A percentile compares a stretch with the other conserved stretches of the same genome.
Conservation (phyloP, 1,140 invertebrate genomes). For the Bombus confusus region DNA sequence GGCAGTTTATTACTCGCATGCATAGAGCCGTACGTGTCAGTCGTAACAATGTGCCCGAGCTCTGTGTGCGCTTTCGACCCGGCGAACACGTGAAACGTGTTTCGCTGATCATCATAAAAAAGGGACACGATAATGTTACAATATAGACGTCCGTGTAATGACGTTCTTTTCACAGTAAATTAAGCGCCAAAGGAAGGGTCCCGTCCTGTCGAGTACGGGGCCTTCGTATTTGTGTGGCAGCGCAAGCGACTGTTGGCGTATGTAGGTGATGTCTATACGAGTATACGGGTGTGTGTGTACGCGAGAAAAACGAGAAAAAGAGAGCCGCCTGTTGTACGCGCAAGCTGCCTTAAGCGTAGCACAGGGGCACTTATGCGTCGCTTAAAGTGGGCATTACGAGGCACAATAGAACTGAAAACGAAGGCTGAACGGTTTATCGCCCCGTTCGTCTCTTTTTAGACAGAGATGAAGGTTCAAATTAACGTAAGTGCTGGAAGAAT, state of each 20-base stretch:
- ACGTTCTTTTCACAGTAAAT: slow-evolving; percentile 67
- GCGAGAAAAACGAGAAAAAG: slow-evolving; percentile 17
- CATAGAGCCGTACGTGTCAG: slow-evolving; percentile 19
- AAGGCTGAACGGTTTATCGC: slow-evolving; percentile 32
- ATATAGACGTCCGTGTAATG: slow-evolving; percentile 42
- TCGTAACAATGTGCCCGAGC: not conserved
- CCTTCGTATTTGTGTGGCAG: not conserved
- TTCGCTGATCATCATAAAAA: slow-evolving; percentile 28
- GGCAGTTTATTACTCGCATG: slow-evolving; percentile 31
- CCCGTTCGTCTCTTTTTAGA: not conserved
- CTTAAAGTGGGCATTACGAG: slow-evolving; percentile 67
- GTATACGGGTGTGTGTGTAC: too few species aligned
- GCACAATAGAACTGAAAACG: slow-evolving; percentile 59
- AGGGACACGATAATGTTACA: slow-evolving; percentile 28
- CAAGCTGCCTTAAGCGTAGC: slow-evolving; percentile 48
- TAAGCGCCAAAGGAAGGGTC: slow-evolving; percentile 60
- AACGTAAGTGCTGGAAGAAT: not conserved
- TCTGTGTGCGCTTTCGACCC: not conserved
- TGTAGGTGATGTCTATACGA: too few species aligned
- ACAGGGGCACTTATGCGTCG: slow-evolving; percentile 61
- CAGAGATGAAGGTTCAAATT: not conserved
- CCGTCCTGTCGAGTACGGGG: not conserved
- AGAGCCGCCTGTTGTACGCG: slow-evolving; percentile 24
- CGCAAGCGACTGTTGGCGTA: not conserved
- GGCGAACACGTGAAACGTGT: slow-evolving; percentile 5